Base-by-base conservation (phyloP, 2,113 vertebrate genomes). In the Zeus faber region DNA sequence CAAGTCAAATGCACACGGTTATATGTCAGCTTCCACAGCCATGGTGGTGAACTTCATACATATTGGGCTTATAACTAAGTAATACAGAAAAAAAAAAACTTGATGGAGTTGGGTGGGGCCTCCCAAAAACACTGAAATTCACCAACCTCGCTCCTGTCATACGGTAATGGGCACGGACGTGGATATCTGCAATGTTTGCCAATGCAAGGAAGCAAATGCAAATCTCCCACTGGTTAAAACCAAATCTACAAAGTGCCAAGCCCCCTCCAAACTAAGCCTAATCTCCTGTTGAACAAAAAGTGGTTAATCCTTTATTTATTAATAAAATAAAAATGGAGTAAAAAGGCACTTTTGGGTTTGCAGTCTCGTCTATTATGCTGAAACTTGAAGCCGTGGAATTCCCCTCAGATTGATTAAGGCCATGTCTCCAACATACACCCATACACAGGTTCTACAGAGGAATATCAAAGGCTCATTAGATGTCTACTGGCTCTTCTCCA, bases 401-500 rank as follows among this genome's bases (percentile, higher is more conserved):
- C 66, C 72, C 75, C 50, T 74, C 56, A 64, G 70, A 73, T 69
- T 74, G 70, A 80, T 78, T 82, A 74, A 77, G 80, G 64, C 70
- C 54, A 52, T 45, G 59, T 79, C 72, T 78, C 57, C 57, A n/a
- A n/a, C n/a, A 48, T 79, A 67, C 65, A 48, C 64, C 22, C 64
- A 14, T 10, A 72, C 67, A 84, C 66, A 80, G 81, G 81, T 88
- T 89, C 87, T 88, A 80, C 80, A 67, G 63, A 64, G 76, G 67
- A 84, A 87, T 86, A 79, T 86, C 84, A 87, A 85, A 85, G 85
- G 85, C 83, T 91, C 88, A 88, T 89, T 91, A 89, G 80, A 73
- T 76, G 79, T 85, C 82, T 74, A 76, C 71, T 67, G 62, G 76
- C 81, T 82, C 46, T 59, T 62, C 72, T 66, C n/a, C n/a, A n/a